phyloP scores from a whole-genome alignment of 2,888 invertebrate species.

The Platycheirus albimanus region DNA sequence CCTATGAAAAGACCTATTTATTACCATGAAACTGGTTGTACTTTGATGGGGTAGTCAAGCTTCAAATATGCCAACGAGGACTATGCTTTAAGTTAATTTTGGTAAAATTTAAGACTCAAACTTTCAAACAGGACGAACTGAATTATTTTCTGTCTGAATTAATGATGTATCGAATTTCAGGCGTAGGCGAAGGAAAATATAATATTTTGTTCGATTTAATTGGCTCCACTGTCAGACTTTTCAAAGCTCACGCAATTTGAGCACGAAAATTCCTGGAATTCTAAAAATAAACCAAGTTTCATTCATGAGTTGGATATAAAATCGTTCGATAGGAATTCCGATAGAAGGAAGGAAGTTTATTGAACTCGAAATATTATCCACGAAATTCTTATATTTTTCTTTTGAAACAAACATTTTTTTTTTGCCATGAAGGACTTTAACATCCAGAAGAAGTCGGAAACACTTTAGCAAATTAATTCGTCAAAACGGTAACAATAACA shows the following conservation, averaged over 20 bases:
- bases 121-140: neutral
- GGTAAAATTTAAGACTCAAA: neutral
- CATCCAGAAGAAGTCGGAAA: conserved; percentile 34
- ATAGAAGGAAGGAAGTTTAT: conserved; percentile 1
- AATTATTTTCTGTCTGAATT: conserved; percentile 13
- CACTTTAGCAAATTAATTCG: conserved; percentile 54
- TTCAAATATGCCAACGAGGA: no score
- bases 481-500: conserved; percentile 39
- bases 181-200: neutral
- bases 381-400: conserved; percentile 4
- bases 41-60: neutral
- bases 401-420: neutral
- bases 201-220: conserved; percentile 9
- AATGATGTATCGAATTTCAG: conserved; percentile 20
- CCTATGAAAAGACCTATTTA: conserved; percentile 50
- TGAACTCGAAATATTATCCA: neutral
- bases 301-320: no score
- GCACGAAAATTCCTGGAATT: neutral
- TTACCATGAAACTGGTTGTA: neutral
- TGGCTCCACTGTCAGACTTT: neutral
- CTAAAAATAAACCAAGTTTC: conserved; percentile 13
- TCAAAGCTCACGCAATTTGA: neutral
- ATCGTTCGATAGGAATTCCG: conserved; percentile 4
- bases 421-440: conserved; percentile 26
- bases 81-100: conserved; percentile 3